Evolutionary conservation across 2,888 invertebrate species (phyloP), one percentile per base, ranked within the genome.

Genomic region (Orthosia cruda): DNA sequence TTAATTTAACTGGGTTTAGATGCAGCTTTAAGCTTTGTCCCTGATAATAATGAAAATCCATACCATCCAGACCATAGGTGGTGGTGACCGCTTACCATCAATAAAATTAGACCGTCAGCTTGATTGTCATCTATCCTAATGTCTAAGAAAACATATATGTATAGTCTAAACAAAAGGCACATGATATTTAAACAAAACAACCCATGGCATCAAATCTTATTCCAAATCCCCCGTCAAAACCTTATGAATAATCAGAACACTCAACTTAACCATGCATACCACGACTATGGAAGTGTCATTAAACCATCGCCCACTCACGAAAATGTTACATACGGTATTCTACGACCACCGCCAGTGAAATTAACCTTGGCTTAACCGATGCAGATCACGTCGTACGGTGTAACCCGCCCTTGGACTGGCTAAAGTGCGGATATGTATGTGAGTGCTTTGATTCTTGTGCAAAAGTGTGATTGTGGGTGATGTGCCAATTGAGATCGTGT

Each of bases 351-450:
- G 52, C 80, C 63, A 86, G 86, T 82, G 89, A 89, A 89, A 89
- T 89, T 89, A 89, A 89, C 89, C 89, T 89, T 89, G 89, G 80
- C 62, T 74, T 59, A 50, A 32, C 15, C 26, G 55, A 87, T 85
- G 77, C 89, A 9, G 45, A 59, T 83, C 89, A 88, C 86, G 86
- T 83, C 4, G 15, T 3, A 9, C 55, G 61, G 68, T 81, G 89
- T 86, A 89, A 89, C 81, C 81, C 74, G 89, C 88, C 89, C 89
- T 89, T 89, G 89, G 65, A 62, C 77, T 58, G 52, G 52, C 80
- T 87, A 82, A 87, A 85, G 58, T 77, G 76, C 85, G 83, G 86
- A 85, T 83, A 83, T 76, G 52, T 80, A 83, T 86, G 86, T 84
- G 78, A 70, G 70, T 20, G 57, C 66, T 84, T 86, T 62, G 67